phyloP scores from a whole-genome alignment of 2,888 invertebrate genomes.

The Camptogramma bilineatum region DNA sequence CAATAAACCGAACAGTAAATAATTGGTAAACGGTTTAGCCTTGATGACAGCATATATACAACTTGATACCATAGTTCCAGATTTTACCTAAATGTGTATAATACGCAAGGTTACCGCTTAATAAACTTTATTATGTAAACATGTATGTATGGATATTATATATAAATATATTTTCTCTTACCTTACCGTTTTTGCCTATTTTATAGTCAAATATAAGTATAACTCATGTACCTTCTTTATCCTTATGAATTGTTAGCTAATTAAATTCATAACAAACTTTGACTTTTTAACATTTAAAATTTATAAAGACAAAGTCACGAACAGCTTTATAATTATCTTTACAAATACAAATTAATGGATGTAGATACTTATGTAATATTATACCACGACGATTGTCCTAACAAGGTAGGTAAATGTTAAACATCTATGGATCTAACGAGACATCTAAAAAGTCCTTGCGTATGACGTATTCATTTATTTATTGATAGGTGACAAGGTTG shows the following conservation, averaged over 20 bases:
- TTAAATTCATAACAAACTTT: background rate
- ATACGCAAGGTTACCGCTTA: slow-evolving; percentile 32
- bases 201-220: no score
- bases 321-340: no score
- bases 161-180: no score
- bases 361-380: background rate
- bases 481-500: background rate
- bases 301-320: background rate
- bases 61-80: slow-evolving; percentile 50
- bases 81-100: slow-evolving; percentile 38
- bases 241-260: background rate
- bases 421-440: background rate
- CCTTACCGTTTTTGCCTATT: no score
- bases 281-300: background rate
- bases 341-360: background rate
- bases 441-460: background rate
- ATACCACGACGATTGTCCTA: background rate
- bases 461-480: background rate
- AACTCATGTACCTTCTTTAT: no score
- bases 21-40: slow-evolving; percentile 42
- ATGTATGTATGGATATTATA: no score
- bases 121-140: no score
- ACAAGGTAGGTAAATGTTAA: background rate
- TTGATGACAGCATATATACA: slow-evolving; percentile 49
- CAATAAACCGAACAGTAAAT: slow-evolving; percentile 32